Percentiles rank a stretch among this genome's conserved stretches.
Evolutionary conservation across 2,797 vertebrate species (phyloP).

Genomic region (Sciurus vulgaris): DNA sequence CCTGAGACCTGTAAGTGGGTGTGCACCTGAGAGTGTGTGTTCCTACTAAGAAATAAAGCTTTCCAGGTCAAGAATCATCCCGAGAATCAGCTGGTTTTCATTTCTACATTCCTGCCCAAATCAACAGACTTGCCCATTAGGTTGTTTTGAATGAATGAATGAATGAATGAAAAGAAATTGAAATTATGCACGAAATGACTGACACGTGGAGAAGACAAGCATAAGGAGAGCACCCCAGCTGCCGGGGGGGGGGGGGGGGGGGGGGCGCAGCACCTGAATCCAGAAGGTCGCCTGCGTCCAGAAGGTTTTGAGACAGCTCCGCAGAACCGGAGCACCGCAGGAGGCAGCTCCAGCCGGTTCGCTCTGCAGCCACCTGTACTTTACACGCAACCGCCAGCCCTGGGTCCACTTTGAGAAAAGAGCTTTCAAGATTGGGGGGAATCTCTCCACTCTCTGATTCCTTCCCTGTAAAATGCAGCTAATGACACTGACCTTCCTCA

Average conservation of each 20-base stretch:
- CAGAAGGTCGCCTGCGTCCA: background rate
- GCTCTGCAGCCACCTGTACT: background rate
- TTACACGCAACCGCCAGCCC: background rate
- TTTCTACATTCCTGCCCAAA: background rate
- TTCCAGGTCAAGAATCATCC: background rate
- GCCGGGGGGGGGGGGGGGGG: rapidly evolving
- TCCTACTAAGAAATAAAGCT: background rate
- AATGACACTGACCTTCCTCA: slow-evolving; percentile 77
- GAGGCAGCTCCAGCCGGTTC: background rate
- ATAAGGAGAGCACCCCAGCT: background rate
- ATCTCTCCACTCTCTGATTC: slow-evolving; percentile 58
- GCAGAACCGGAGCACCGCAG: background rate
- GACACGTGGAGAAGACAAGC: background rate
- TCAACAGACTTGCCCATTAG: background rate
- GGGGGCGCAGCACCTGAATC: background rate
- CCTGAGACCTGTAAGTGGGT: rapidly evolving
- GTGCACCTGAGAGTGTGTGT: no score
- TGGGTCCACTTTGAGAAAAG: background rate
- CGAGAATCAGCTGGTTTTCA: background rate
- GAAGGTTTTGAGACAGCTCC: background rate
- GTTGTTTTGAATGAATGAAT: background rate
- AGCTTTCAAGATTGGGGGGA: background rate
- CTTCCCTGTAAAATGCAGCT: slow-evolving; percentile 67
- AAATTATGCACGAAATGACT: background rate
- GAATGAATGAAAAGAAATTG: background rate